phyloP scores from a whole-genome alignment of 1,140 invertebrate genomes.

The Drosophila rhopaloa region DNA sequence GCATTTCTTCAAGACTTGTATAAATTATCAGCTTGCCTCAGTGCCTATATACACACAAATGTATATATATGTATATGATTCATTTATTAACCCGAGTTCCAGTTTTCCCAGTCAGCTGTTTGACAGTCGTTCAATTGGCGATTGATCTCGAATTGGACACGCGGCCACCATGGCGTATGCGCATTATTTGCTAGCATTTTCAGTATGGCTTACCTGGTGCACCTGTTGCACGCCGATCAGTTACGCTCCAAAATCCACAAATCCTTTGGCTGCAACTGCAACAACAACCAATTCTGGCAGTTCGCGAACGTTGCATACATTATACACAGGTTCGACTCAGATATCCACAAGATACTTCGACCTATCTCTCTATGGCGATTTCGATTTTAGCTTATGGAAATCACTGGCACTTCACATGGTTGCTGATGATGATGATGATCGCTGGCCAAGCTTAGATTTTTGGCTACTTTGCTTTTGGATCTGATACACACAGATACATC shows the following conservation, averaged over 20 bases:
- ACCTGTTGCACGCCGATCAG: constrained; percentile 61
- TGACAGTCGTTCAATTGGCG: constrained; percentile 25
- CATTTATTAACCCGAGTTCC: constrained; percentile 18
- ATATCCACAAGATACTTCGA: constrained; percentile 36
- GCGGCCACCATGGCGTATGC: constrained; percentile 70
- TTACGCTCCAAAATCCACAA: constrained; percentile 79
- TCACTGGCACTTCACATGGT: constrained; percentile 58
- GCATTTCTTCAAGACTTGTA: constrained; percentile 9
- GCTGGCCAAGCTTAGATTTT: constrained; percentile 36
- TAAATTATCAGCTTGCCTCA: constrained; percentile 12
- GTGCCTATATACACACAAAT: neutral
- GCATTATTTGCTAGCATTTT: constrained; percentile 27
- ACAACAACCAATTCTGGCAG: constrained; percentile 79
- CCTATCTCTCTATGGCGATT: constrained; percentile 16
- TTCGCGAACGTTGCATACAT: constrained; percentile 79
- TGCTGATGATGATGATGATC: constrained; percentile 1
- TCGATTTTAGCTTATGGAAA: constrained; percentile 37
- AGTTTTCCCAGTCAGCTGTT: constrained; percentile 40
- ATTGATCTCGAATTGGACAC: constrained; percentile 59
- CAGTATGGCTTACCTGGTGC: constrained; percentile 62
- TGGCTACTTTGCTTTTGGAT: constrained; percentile 40
- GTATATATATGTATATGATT: constrained; percentile 1
- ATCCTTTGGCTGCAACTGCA: constrained; percentile 83
- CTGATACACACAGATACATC: constrained; percentile 28
- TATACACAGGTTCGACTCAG: constrained; percentile 43